phyloP scores from a whole-genome alignment of 2,888 invertebrate genomes.

The Blastobasis lacticolella region DNA sequence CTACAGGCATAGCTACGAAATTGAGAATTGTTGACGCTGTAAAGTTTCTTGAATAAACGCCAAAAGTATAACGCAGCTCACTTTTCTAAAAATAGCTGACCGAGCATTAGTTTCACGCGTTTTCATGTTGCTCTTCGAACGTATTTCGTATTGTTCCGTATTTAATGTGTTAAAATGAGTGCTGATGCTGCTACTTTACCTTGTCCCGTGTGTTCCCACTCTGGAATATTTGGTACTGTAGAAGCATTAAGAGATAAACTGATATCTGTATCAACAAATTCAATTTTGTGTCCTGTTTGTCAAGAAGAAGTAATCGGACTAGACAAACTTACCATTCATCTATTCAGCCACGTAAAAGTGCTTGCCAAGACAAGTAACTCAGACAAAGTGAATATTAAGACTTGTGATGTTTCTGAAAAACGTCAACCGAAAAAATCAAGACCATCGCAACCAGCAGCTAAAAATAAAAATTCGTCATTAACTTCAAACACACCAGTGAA shows the following conservation, averaged over 20 bases:
- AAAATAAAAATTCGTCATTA: constrained; percentile 50
- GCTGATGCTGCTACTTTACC: constrained; percentile 75
- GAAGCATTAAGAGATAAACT: constrained; percentile 81
- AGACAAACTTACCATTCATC: constrained; percentile 88
- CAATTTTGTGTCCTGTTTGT: constrained; percentile 85
- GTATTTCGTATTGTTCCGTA: constrained; percentile 2
- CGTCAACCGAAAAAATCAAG: constrained; percentile 42
- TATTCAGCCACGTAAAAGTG: constrained; percentile 80
- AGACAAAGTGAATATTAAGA: constrained; percentile 18
- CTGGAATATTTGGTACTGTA: constrained; percentile 79
- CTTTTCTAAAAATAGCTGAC: constrained; percentile 56
- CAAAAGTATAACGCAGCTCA: constrained; percentile 44
- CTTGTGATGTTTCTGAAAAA: neutral
- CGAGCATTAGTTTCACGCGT: constrained; percentile 47
- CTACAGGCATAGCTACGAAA: neutral
- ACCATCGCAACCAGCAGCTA: constrained; percentile 30
- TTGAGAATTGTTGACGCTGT: constrained; percentile 10
- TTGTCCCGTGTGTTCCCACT: constrained; percentile 85
- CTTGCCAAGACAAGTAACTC: constrained; percentile 21
- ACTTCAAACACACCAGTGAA: constrained; percentile 44
- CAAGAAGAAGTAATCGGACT: constrained; percentile 82
- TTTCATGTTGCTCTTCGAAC: constrained; percentile 12
- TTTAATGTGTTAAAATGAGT: constrained; percentile 41
- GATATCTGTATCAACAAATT: constrained; percentile 83
- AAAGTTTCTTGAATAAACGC: constrained; percentile 57